phyloP scores from a whole-genome alignment of 1,140 invertebrate species.

The Epicauta chinensis region DNA sequence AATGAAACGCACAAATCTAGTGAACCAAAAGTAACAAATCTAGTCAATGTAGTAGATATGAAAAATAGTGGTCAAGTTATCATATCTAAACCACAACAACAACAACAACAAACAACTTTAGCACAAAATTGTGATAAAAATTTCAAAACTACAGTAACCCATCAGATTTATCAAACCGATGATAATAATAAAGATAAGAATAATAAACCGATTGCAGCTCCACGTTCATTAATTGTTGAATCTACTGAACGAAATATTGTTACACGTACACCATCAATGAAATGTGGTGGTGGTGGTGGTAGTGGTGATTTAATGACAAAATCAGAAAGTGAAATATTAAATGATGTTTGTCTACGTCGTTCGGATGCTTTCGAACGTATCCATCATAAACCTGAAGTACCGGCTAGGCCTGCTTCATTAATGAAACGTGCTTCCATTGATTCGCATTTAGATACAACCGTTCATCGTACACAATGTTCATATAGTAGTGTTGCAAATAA shows the following conservation, averaged over 20 bases:
- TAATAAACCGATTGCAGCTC: slow-evolving; percentile 31
- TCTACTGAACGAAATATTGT: slow-evolving; percentile 1
- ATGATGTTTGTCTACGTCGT: slow-evolving; percentile 30
- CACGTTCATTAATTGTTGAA: slow-evolving; percentile 17
- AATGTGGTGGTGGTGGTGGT: too few relatives aligned
- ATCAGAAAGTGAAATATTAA: slow-evolving; percentile 9
- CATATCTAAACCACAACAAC: slow-evolving; percentile 2
- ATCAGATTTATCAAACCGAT: neutral
- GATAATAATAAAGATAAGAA: slow-evolving; percentile 4
- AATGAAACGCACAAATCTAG: slow-evolving; percentile 10
- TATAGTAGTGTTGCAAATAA: slow-evolving; percentile 37
- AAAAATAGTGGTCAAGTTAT: slow-evolving; percentile 1
- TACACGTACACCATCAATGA: slow-evolving; percentile 14
- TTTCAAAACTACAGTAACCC: slow-evolving; percentile 22
- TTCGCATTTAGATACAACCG: slow-evolving; percentile 11
- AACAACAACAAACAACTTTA: slow-evolving; percentile 37
- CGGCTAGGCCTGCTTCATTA: slow-evolving; percentile 62
- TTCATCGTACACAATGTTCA: slow-evolving; percentile 35
- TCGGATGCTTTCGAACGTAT: too few relatives aligned
- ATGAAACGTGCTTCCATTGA: slow-evolving; percentile 7
- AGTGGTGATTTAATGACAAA: slow-evolving; percentile 22
- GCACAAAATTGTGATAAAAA: slow-evolving; percentile 32
- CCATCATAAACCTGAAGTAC: slow-evolving; percentile 62
- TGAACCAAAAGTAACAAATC: slow-evolving; percentile 7
- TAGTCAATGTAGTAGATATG: slow-evolving; percentile 28